Percentiles rank a stretch among this genome's conserved stretches.
These are phyloP conservation scores for Apostichopus parvimensis DNA, from an alignment of 35 echinoderm and acorn worm species.

Conservation along the genomic window DNA sequence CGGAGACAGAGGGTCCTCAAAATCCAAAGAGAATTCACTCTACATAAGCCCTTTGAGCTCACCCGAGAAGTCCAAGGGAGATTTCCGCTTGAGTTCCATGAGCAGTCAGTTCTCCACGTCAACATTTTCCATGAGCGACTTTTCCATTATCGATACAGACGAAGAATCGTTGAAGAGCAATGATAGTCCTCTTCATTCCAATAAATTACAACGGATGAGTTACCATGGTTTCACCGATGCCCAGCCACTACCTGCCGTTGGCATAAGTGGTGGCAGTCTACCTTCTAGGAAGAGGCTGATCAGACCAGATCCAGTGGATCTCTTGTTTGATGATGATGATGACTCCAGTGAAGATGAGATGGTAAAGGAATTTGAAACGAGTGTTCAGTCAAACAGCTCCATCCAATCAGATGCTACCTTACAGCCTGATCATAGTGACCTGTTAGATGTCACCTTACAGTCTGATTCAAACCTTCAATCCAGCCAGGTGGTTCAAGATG, in stretches of 20 bases:
- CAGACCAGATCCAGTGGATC: slow-evolving; percentile 53
- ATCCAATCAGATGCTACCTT: background rate
- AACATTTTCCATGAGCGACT: slow-evolving; percentile 25
- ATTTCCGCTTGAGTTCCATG: slow-evolving; percentile 29
- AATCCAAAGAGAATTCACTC: background rate
- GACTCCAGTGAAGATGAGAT: slow-evolving; percentile 44
- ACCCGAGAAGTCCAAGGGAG: slow-evolving; percentile 25
- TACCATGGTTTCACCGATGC: slow-evolving; percentile 6
- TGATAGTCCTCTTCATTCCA: slow-evolving; percentile 16
- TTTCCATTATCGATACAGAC: slow-evolving; percentile 33
- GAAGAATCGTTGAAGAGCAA: slow-evolving; percentile 30
- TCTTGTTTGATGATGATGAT: background rate
- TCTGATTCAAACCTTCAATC: background rate
- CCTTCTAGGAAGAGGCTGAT: slow-evolving; percentile 60
- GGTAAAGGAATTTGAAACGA: slow-evolving; percentile 17
- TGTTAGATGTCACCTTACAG: background rate
- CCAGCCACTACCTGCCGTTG: background rate
- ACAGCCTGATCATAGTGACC: background rate
- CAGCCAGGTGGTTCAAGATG: slow-evolving; percentile 9
- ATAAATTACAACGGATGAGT: background rate
- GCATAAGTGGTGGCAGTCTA: background rate
- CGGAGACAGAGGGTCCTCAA: background rate
- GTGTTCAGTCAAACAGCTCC: background rate
- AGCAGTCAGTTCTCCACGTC: slow-evolving; percentile 44
- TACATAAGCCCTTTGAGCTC: slow-evolving; percentile 46